phyloP scores from a whole-genome alignment of 1,140 invertebrate species.

The Drosophila burlai region DNA sequence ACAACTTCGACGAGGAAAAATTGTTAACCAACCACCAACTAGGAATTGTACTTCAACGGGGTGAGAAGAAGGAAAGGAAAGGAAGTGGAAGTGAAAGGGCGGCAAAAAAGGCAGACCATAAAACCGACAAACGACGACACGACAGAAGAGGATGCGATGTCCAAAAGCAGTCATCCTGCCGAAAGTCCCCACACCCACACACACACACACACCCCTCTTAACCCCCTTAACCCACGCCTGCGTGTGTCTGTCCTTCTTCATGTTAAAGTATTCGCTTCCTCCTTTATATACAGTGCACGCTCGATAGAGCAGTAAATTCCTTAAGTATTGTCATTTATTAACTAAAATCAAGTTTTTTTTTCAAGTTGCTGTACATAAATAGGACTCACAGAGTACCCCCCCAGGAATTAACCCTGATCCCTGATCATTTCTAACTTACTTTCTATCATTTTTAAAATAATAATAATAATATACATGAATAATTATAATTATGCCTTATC shows the following conservation, averaged over 20 bases:
- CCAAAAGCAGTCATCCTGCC: conserved; percentile 24
- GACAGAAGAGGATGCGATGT: conserved; percentile 39
- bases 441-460: no score
- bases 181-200: not conserved
- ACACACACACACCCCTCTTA: not conserved
- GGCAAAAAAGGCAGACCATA: conserved; percentile 14
- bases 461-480: no score
- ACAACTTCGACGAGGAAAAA: conserved; percentile 5
- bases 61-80: no score
- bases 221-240: conserved; percentile 43
- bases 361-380: no score
- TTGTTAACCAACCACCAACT: conserved; percentile 22
- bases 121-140: conserved; percentile 51
- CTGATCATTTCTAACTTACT: no score
- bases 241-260: conserved; percentile 39
- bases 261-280: conserved; percentile 14
- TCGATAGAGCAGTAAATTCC: not conserved
- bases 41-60: not conserved
- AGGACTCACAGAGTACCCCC: no score
- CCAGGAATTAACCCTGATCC: no score
- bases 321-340: not conserved
- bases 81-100: not conserved
- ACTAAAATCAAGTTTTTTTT: no score
- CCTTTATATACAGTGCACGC: not conserved
- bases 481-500: not conserved